A percentile compares a stretch with the other conserved stretches of the same genome.
These are phyloP conservation scores for Whitmania pigra DNA, from an alignment of 1,140 invertebrate species.

Conservation along the genomic window DNA sequence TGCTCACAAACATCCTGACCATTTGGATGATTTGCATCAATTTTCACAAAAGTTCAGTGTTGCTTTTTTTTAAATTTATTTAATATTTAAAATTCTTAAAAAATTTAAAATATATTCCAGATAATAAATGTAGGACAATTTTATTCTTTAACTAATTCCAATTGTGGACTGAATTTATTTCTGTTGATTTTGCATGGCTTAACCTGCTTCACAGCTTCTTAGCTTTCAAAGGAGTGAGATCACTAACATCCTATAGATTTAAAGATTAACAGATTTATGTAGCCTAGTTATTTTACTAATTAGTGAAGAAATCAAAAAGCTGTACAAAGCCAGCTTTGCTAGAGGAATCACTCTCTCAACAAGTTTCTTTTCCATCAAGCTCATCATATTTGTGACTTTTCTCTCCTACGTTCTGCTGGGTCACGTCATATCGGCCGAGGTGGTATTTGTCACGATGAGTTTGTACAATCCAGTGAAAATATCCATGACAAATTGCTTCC, in stretches of 20 bases:
- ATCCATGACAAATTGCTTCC: conserved; percentile 31
- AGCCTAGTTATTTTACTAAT: neutral
- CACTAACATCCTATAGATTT: no score
- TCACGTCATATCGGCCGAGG: conserved; percentile 28
- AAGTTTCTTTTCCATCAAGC: conserved; percentile 34
- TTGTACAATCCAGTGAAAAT: conserved; percentile 33
- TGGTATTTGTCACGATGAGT: conserved; percentile 32
- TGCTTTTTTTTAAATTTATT: no score
- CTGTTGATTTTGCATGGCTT: no score
- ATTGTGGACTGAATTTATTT: no score
- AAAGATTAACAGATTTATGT: no score
- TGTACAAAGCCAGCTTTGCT: conserved; percentile 28
- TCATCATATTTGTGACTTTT: conserved; percentile 36
- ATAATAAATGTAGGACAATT: neutral
- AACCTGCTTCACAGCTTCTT: neutral
- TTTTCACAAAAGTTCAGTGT: no score
- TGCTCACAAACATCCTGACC: no score
- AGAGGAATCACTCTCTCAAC: conserved; percentile 32
- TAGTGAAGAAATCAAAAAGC: conserved; percentile 31
- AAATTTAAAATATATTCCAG: neutral
- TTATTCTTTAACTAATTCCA: no score
- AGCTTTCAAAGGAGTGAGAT: neutral
- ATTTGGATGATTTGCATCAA: no score
- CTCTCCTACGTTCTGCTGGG: conserved; percentile 29
- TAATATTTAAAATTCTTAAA: no score